Base-by-base conservation (phyloP, 2,797 vertebrate genomes). In the Moxostoma hubbsi region DNA sequence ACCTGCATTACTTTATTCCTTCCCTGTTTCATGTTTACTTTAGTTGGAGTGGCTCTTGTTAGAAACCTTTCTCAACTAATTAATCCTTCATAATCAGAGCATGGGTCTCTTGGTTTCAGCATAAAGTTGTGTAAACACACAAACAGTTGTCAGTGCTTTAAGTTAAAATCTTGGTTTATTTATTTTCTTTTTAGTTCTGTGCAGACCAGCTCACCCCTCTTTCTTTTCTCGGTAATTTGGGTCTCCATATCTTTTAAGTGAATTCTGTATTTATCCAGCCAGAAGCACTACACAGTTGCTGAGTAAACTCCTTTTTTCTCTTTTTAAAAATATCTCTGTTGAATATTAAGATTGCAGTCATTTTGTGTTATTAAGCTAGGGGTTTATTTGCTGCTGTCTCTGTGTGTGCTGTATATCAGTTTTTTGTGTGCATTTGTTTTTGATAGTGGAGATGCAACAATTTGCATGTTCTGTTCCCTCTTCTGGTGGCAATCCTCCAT, bases 271-370 rank as follows among this genome's bases (percentile, higher is more conserved):
- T 36, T 78, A 53, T 61, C 62, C 71, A 36, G 36, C 43, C 68
- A 47, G 51, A 72, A 79, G 76, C 67, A 71, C 67, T 78, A 63
- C 76, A 71, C 58, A 18, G n/a, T 43, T 55, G 49, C 66, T 2
- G 46, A 61, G 46, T 36, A 36, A 36, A 36, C 36, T 36, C 36
- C 36, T 3, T 36, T 36, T 36, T 36, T 36, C 36, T 36, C 36
- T 36, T 36, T 36, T 36, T 36, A 36, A 5, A 36, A 36, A 36
- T 36, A 36, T 36, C 36, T 36, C 36, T 36, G 36, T 36, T 36
- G 36, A 36, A 36, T 36, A 36, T 36, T 36, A 36, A 36, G 36
- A 36, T 36, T 36, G 36, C 36, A 2, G 36, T 36, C 2, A 36
- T 36, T 36, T 36, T 36, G 36, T 36, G 36, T 36, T 36, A 36